Evolutionary conservation across 64 coral and sea anemone genomes (phyloP), one percentile per base, ranked within the genome.

Genomic region (Astreopora myriophthalma): DNA sequence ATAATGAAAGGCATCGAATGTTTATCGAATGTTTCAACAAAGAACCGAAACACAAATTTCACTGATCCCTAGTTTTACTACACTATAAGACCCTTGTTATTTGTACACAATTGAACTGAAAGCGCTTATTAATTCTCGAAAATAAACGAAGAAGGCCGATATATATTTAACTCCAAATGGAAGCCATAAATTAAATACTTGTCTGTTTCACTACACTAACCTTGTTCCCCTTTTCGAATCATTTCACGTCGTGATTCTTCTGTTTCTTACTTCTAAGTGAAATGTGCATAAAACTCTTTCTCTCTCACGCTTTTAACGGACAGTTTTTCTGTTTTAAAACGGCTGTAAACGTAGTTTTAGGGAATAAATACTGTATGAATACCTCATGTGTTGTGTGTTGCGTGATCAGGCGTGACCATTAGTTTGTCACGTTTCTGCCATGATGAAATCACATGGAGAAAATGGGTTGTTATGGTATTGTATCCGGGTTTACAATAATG

Each of bases 141-240:
- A 16, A 19, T 55, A 55, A 55, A 55, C 51, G 51, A 44, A 44
- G n/a, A n/a, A n/a, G n/a, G n/a, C n/a, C n/a, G n/a, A n/a, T n/a
- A n/a, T n/a, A n/a, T n/a, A n/a, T n/a, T n/a, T n/a, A n/a, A n/a
- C n/a, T 44, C 11, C 40, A 8, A 44, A 44, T 44, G 6, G 40
- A 55, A 55, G 12, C 0, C 16, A 16, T 55, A 16, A 55, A 8
- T 6, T 46, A 46, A 5, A 11, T 46, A 46, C 42, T 46, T 46
- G 17, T 55, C n/a, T n/a, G n/a, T n/a, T n/a, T n/a, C n/a, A 55
- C 12, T 26, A 26, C 9, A 39, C 75, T 79, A 6, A 79, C 75
- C 75, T 79, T 58, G 75, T 6, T 5, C 16, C 27, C 75, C 75
- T 26, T 79, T 79, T 20, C 16, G 75, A 79, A 29, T 79, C 75